A percentile compares a stretch with the other conserved stretches of the same genome.
phyloP scores from a whole-genome alignment of 2,113 vertebrate species.

The Stictonetta naevosa region DNA sequence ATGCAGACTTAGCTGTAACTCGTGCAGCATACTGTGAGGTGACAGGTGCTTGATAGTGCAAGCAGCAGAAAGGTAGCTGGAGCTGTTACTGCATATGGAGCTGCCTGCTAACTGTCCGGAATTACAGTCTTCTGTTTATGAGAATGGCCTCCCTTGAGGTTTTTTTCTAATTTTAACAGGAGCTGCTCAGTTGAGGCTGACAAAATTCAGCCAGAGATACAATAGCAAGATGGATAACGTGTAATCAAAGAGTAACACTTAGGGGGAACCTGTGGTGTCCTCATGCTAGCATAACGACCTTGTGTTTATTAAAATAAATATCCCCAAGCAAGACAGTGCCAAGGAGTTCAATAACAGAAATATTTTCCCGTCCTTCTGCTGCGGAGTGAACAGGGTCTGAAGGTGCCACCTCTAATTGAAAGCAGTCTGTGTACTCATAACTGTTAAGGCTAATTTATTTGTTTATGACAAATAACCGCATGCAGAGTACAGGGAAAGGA shows the following conservation, averaged over 20 bases:
- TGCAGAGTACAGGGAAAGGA: slow-evolving; percentile 16
- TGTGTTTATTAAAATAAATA: slow-evolving; percentile 73
- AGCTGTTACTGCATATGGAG: background rate
- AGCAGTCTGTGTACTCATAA: background rate
- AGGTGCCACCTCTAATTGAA: slow-evolving; percentile 62
- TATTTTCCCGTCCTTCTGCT: slow-evolving; percentile 34
- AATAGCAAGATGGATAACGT: slow-evolving; percentile 39
- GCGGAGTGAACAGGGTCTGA: slow-evolving; percentile 26
- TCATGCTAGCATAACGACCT: slow-evolving; percentile 42
- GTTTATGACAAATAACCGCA: slow-evolving; percentile 50
- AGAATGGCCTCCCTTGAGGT: background rate
- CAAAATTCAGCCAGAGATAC: slow-evolving; percentile 19
- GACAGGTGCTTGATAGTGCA: slow-evolving; percentile 11
- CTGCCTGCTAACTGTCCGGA: slow-evolving; percentile 23
- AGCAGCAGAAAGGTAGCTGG: background rate
- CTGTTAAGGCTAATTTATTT: slow-evolving; percentile 55
- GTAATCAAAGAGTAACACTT: slow-evolving; percentile 42
- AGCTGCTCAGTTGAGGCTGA: slow-evolving; percentile 39
- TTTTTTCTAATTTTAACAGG: slow-evolving; percentile 61
- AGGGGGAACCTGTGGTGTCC: slow-evolving; percentile 20
- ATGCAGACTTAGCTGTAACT: background rate
- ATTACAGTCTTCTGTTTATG: slow-evolving; percentile 24
- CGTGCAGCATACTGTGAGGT: background rate
- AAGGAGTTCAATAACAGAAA: slow-evolving; percentile 24
- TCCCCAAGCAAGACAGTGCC: background rate